Conservation (phyloP, 1,140 invertebrate species). For the Heliothis virescens region DNA sequence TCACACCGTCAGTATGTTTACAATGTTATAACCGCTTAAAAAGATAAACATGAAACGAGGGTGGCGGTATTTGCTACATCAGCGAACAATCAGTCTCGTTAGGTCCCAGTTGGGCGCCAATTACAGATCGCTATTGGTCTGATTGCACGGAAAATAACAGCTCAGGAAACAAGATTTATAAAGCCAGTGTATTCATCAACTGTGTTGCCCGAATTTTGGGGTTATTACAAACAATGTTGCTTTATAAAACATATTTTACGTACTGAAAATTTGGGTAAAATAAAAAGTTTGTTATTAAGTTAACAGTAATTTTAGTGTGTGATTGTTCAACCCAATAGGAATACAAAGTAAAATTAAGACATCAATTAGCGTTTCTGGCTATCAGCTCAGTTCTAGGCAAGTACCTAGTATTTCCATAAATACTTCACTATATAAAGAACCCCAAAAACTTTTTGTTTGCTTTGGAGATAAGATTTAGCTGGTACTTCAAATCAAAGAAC, state of each 20-base stretch:
- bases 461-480: background rate
- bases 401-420: background rate
- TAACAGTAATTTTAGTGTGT: background rate
- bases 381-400: no score
- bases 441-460: background rate
- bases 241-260: background rate
- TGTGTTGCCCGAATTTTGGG: conserved; percentile 39
- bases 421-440: background rate
- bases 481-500: background rate
- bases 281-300: background rate
- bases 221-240: conserved; percentile 31
- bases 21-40: conserved; percentile 39
- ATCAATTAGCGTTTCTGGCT: no score
- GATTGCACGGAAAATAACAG: conserved; percentile 72
- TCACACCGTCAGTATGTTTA: conserved; percentile 3
- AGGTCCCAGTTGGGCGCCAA: conserved; percentile 68
- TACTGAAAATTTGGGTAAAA: conserved; percentile 7
- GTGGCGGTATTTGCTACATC: conserved; percentile 53
- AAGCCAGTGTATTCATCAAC: conserved; percentile 53
- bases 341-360: no score
- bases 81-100: conserved; percentile 73
- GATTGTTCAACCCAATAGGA: background rate
- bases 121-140: conserved; percentile 66
- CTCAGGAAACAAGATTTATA: conserved; percentile 50
- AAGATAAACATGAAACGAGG: conserved; percentile 46